Base-by-base conservation (phyloP, 2,888 invertebrate genomes). In the Nyleta sp. region DNA sequence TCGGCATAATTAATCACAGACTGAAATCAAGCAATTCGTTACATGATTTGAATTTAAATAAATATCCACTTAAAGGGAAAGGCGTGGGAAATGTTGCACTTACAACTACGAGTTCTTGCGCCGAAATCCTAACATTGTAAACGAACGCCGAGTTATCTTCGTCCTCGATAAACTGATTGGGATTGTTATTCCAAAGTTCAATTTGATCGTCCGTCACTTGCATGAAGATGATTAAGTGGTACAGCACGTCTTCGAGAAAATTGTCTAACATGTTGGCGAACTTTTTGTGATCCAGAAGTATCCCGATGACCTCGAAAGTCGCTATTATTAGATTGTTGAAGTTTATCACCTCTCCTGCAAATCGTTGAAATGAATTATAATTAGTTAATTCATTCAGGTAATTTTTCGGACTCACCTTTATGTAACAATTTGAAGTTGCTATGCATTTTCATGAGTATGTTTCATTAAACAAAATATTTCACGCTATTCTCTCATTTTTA, bases 121-220 rank as follows among this genome's bases (percentile, higher is more conserved):
- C 94, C 0, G 94, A 94, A 78, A 94, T 92, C 67, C 95, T 91
- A 46, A 95, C 94, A 15, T 94, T 94, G 78, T 94, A 92, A 18
- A 93, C 92, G 74, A 92, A 93, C 0, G 92, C 93, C 42, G 92
- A 92, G 75, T 94, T 93, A 84, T 94, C 94, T 84, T 95, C 95
- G 84, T 95, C 94, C 82, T 94, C 94, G 5, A 95, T 93, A 90
- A 94, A 95, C 84, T 93, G 93, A 84, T 94, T 94, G 0, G 94
- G 93, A 90, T 93, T 93, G 17, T 91, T 91, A 42, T 91, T 91
- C 95, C 95, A 95, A 38, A 92, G 87, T 75, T 92, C 92, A 40
- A 93, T 92, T 91, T 95, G 94, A 77, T 94, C 94, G 80, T 94
- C 93, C 0, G 94, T 94, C 67, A 95, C 94, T 91, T 95, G 94